Conservation (phyloP, 2,797 vertebrate species). For the Euphonia xanthogaster region DNA sequence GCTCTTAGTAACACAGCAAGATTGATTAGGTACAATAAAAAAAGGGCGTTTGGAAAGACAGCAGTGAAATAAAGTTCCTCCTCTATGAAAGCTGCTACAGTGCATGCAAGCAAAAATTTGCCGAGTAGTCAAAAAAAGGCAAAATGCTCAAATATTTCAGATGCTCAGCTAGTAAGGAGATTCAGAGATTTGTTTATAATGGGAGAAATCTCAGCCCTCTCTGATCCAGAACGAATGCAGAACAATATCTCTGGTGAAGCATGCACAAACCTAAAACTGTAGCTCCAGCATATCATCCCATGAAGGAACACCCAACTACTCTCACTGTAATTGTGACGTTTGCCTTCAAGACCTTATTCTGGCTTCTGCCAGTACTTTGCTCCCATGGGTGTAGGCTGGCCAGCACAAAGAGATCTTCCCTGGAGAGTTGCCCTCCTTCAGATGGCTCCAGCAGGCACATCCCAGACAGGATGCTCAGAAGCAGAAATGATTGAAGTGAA, state of each 20-base stretch:
- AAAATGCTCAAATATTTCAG: not conserved
- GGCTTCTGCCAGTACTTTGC: not conserved
- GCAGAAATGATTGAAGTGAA: not conserved
- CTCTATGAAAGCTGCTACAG: not conserved
- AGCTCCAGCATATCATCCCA: not conserved
- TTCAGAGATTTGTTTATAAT: not conserved
- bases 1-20: slow-evolving; percentile 35
- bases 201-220: not conserved
- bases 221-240: not conserved
- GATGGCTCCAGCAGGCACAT: not conserved
- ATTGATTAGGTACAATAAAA: slow-evolving; percentile 12
- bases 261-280: not conserved
- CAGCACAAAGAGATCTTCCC: not conserved
- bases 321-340: not conserved
- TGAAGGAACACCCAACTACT: not conserved
- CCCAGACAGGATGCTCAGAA: not conserved
- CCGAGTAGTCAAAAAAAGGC: not conserved
- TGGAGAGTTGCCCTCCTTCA: not conserved
- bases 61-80: not conserved
- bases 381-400: rapidly evolving
- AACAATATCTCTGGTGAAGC: not conserved
- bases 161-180: not conserved
- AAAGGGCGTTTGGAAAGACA: not conserved
- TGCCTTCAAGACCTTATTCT: not conserved
- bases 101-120: not conserved